Base-by-base conservation (phyloP, 2,797 vertebrate genomes). In the Syngnathus acus region DNA sequence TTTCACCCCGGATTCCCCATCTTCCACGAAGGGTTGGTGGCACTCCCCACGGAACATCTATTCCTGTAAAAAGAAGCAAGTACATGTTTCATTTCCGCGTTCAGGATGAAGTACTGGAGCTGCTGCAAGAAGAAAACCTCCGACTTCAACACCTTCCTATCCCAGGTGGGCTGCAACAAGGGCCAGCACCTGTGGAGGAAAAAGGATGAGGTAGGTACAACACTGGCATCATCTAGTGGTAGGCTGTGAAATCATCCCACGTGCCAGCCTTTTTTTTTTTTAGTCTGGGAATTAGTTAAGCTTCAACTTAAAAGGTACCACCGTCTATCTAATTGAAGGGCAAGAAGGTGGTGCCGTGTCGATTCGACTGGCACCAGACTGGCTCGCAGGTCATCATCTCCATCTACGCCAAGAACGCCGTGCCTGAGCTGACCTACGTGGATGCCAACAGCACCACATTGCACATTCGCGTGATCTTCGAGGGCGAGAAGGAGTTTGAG, bases 51-150 rank as follows among this genome's bases (percentile, higher is more conserved):
- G 7, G 8, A 26, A 23, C 13, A 42, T 43, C 4, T n/a, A 1
- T 55, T 10, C 0, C 5, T 42, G 58, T n/a, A 1, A 13, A 11
- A 14, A n/a, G 6, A 39, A 14, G 11, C 11, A 62, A 62, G 37
- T 62, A 21, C 2, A 23, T 23, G 53, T 26, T 57, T 9, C 72
- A 58, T 78, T 69, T 65, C 26, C 67, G 3, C 79, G 68, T 70
- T 9, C 78, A 99, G 97, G 87, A 97, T 99, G 96, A 99, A 99
- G 89, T 99, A 98, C 78, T 99, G 97, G 96, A 98, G 92, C 87
- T 99, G 97, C 85, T 99, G 97, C 84, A 98, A 93, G 84, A 94
- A 92, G 82, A 99, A 97, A 95, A 99, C 97, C 1, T 98, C 95
- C 0, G 97, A 99, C 87, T 99, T 99, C 84, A 94, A 98, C 84